Base-by-base conservation (phyloP, 2,888 invertebrate species). In the Sinhomidia bicolor region DNA sequence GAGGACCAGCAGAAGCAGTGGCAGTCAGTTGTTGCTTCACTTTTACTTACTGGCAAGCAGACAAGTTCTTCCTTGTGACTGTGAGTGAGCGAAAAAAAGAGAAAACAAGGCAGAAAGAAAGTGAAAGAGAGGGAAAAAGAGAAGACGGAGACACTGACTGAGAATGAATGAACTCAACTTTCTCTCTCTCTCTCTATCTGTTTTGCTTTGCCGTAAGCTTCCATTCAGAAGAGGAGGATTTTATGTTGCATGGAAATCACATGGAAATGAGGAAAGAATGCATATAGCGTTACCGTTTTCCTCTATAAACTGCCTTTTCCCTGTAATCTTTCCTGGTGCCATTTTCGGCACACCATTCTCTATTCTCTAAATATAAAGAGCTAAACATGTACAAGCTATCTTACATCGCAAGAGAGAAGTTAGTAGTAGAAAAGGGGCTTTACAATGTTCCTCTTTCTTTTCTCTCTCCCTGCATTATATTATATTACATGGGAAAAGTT, bases 21-120 rank as follows among this genome's bases (percentile, higher is more conserved):
- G 87, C 62, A n/a, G 81, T 81, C 87, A 87, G 87, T 87, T 87
- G 87, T 87, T 87, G 87, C 87, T 81, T 87, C 81, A 60, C 87
- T 68, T 68, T 79, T 84, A 51, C 84, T 57, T 76, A 76, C 76
- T 84, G 57, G 60, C 57, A 57, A 79, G 41, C 36, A 54, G 36
- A 79, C 79, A 79, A 82, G 74, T 84, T 84, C n/a, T 71, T 76
- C 20, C 76, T 76, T 76, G 76, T 76, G 51, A 51, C 51, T 71
- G 71, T 47, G 51, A 44, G 32, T n/a, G 32, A 29, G 54, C 20
- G 9, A 20, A 41, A 12, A 41, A 20, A 3, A 6, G 5, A 60
- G 23, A 4, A 60, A 3, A 41, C 32, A 32, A n/a, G n/a, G n/a
- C n/a, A n/a, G n/a, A 6, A 7, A 76, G 76, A 47, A 26, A 47